Evolutionary conservation across 2,797 vertebrate genomes (phyloP).

Genomic region (Labeo calbasu): DNA sequence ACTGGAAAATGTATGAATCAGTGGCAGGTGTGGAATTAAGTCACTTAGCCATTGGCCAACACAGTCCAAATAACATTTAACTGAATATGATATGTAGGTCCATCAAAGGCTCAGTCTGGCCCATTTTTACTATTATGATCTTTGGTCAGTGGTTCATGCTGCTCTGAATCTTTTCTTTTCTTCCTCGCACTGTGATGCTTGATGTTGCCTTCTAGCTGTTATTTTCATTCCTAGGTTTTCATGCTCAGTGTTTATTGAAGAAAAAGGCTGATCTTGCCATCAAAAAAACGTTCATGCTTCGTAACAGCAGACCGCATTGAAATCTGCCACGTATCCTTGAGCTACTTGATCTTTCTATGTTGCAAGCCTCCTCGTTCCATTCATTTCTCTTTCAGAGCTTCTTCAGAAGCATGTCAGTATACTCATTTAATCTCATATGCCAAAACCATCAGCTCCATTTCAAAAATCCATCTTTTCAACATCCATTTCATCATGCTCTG

Average conservation of each 20-base stretch:
- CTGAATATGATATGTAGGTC: background rate
- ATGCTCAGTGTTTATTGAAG: constrained; percentile 10
- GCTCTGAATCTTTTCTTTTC: constrained; percentile 3
- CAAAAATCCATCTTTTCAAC: constrained; percentile 12
- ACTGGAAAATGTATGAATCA: constrained; percentile 26
- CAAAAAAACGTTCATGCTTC: constrained; percentile 6
- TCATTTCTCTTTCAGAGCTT: constrained; percentile 10
- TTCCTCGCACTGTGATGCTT: background rate
- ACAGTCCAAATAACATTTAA: background rate
- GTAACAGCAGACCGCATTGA: background rate
- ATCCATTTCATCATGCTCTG: constrained; percentile 20
- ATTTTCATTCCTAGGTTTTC: constrained; percentile 14
- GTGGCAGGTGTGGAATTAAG: background rate
- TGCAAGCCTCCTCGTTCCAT: constrained; percentile 15
- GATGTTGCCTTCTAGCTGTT: constrained; percentile 23
- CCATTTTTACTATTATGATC: background rate
- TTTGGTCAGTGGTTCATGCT: constrained; percentile 14
- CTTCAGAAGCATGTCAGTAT: constrained; percentile 11
- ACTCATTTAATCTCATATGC: constrained; percentile 8
- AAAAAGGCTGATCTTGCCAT: constrained; percentile 16
- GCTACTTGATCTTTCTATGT: constrained; percentile 38
- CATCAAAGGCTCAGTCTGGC: background rate
- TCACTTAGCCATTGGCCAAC: background rate
- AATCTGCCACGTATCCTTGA: constrained; percentile 7
- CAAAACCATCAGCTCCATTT: constrained; percentile 4